Conservation (phyloP, 2,797 vertebrate species). For the Hemibagrus guttatus region DNA sequence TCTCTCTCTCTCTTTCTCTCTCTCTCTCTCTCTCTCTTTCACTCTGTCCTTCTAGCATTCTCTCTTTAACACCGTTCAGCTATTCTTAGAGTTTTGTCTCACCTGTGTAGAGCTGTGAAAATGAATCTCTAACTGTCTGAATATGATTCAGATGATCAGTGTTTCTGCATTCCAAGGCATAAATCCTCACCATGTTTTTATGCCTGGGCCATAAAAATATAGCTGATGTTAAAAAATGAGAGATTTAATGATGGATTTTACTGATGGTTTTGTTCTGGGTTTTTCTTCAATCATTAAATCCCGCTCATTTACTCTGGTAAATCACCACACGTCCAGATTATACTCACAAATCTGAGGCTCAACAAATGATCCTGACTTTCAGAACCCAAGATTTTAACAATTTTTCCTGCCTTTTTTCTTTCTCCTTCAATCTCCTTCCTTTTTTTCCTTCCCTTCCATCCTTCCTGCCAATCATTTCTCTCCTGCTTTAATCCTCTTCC, state of each 20-base stretch:
- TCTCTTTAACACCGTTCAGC: constrained; percentile 31
- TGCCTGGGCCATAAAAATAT: neutral
- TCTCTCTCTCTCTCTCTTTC: neutral
- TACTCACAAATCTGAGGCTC: neutral
- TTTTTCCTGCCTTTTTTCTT: neutral
- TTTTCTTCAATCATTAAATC: neutral
- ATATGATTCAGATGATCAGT: constrained; percentile 1
- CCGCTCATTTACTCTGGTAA: neutral
- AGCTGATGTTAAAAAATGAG: neutral
- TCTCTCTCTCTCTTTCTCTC: neutral
- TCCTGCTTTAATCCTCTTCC: neutral
- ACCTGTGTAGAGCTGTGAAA: constrained; percentile 32
- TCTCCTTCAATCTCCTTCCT: neutral
- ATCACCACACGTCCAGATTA: neutral
- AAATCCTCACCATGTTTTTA: neutral
- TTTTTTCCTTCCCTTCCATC: neutral
- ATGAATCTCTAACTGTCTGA: neutral
- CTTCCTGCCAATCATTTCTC: neutral
- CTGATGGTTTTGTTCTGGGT: neutral
- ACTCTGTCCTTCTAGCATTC: neutral
- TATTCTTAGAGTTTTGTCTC: constrained; percentile 39
- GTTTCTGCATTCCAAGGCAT: neutral
- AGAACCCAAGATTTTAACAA: neutral
- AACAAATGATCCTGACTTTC: neutral
- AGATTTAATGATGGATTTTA: neutral